Evolutionary conservation across 2,113 vertebrate species (phyloP), one percentile per base, ranked within the genome.

Genomic region (Hiodon tergisus): DNA sequence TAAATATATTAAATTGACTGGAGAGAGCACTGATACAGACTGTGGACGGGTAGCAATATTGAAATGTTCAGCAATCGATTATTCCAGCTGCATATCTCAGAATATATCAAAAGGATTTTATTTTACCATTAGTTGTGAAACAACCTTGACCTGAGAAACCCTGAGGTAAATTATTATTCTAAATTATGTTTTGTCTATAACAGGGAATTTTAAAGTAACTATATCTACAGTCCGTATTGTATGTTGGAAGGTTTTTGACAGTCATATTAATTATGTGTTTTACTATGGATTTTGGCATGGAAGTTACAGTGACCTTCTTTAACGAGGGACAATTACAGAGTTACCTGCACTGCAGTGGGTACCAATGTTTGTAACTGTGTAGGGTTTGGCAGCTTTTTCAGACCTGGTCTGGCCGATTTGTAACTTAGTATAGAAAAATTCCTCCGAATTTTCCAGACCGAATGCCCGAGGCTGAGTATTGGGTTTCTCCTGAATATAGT

Each of bases 401-500:
- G 46, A 62, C 52, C 62, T 74, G 52, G 54, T 50, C 2, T n/a
- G 53, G 61, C 51, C 17, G 54, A 59, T 14, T 8, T 58, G 54
- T 50, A 50, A 58, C 53, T 48, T 55, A 67, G 73, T 75, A 68
- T 10, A 48, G 31, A 75, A 8, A 14, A 55, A 59, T 7, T 13
- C 17, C 2, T 4, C 6, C 31, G 31, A 31, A 31, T 31, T 31
- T 31, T 31, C 31, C 31, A 74, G 50, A 50, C 16, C 55, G 52
- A 74, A 16, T 11, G 61, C 50, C 16, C 48, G 54, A 6, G 65
- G 65, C 52, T 67, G 6, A 46, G 72, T 67, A 67, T 67, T n/a
- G 48, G 73, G 73, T 68, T 75, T 74, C 52, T 52, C 53, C 47
- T 47, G 48, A 74, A 67, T 58, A 67, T 58, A 52, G 55, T 5